Percentiles rank a stretch among this genome's conserved stretches.
Evolutionary conservation across 1,140 invertebrate genomes (phyloP).

Genomic region (Colletes gigas): DNA sequence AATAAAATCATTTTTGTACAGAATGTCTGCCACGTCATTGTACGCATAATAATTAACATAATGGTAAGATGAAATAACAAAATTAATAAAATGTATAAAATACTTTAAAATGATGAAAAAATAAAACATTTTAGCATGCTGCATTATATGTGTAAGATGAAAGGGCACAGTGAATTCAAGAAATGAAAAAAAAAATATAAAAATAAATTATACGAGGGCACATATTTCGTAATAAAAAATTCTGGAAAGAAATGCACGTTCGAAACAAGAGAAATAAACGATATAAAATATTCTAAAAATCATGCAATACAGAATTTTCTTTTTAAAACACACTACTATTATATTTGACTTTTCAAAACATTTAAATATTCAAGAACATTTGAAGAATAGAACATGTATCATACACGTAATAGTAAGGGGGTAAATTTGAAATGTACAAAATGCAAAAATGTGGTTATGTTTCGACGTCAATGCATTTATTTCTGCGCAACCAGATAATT

Average conservation of each 20-base stretch:
- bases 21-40: not conserved
- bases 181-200: not conserved
- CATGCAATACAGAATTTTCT: not conserved
- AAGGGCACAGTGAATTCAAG: not conserved
- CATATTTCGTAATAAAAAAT: not conserved
- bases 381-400: not conserved
- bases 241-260: not conserved
- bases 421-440: slow-evolving; percentile 3
- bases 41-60: not conserved
- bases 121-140: not conserved
- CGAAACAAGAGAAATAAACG: not conserved
- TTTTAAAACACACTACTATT: not conserved
- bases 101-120: not conserved
- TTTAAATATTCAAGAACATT: not conserved
- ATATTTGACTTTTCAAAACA: too few species aligned
- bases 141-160: not conserved
- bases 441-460: slow-evolving; percentile 34
- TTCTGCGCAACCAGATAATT: slow-evolving; percentile 47
- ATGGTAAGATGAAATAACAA: not conserved
- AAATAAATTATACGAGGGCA: not conserved
- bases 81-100: not conserved
- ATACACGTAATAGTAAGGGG: slow-evolving; percentile 36
- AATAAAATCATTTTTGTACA: slow-evolving; percentile 76
- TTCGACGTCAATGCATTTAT: slow-evolving; percentile 66
- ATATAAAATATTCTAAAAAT: not conserved